A percentile compares a stretch with the other conserved stretches of the same genome.
These are phyloP conservation scores for Pristis pectinata DNA, from an alignment of 2,797 vertebrate genomes.

Conservation along the genomic window DNA sequence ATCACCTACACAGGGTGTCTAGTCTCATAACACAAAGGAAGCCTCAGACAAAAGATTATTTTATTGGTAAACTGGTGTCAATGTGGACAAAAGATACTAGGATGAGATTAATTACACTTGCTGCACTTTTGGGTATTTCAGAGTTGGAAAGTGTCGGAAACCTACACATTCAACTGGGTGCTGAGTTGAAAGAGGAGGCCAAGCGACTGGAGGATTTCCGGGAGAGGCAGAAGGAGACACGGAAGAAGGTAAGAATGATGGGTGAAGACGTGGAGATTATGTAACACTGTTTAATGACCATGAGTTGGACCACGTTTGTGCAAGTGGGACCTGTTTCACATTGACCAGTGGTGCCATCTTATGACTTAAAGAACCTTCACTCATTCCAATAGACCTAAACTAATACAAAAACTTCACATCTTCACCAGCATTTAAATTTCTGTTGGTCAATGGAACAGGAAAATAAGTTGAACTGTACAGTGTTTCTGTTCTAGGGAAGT, in stretches of 20 bases:
- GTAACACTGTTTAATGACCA: background rate
- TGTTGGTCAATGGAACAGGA: background rate
- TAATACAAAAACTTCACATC: background rate
- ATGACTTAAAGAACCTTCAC: background rate
- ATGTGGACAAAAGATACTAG: no score
- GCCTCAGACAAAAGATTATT: no score
- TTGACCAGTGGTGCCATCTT: background rate
- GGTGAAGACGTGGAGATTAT: background rate
- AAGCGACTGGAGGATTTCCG: conserved; percentile 83
- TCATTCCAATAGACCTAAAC: background rate
- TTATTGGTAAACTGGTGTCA: background rate
- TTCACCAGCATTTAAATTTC: background rate
- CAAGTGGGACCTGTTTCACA: background rate
- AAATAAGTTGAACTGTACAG: background rate
- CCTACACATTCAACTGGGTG: conserved; percentile 78
- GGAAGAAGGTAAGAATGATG: conserved; percentile 72
- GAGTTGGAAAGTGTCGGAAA: conserved; percentile 85
- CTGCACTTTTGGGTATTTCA: conserved; percentile 46
- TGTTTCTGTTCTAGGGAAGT: background rate
- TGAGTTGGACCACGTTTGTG: background rate
- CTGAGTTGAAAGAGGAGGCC: conserved; percentile 72
- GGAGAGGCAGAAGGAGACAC: conserved; percentile 88
- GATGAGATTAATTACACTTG: background rate
- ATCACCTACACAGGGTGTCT: no score
- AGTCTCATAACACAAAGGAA: no score